Conservation (phyloP, 92 coral and sea anemone species). For the Ricordea florida region DNA sequence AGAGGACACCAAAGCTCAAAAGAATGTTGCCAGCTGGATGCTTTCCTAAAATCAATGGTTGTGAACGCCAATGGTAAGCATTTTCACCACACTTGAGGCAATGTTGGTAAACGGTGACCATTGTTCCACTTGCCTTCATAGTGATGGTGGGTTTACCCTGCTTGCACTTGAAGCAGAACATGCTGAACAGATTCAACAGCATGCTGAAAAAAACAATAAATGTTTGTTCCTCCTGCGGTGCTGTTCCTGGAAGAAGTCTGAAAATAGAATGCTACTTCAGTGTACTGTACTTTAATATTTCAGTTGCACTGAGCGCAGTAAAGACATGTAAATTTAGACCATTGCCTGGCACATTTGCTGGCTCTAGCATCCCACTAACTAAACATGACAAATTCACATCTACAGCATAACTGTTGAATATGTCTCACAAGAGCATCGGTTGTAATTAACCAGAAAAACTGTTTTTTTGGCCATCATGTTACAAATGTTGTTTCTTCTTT, state of each 20-base stretch:
- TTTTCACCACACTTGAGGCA: conserved; percentile 31
- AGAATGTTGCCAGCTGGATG: conserved; percentile 55
- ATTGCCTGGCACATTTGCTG: neutral
- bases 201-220: conserved; percentile 52
- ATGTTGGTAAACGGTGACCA: conserved; percentile 63
- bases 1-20: conserved; percentile 41
- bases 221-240: conserved; percentile 33
- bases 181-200: conserved; percentile 43
- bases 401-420: no score
- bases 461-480: no score
- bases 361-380: no score
- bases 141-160: conserved; percentile 17
- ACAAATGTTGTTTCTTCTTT: neutral
- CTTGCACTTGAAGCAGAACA: conserved; percentile 71
- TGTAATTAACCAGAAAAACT: no score
- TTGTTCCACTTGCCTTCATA: conserved; percentile 52
- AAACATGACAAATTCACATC: no score
- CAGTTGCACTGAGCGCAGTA: no score
- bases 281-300: no score
- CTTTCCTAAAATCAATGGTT: conserved; percentile 44
- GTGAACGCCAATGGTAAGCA: conserved; percentile 35
- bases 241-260: conserved; percentile 16
- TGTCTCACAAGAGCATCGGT: no score
- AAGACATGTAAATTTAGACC: neutral
- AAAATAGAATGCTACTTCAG: no score